Evolutionary conservation across 1,140 invertebrate species (phyloP), one percentile per base, ranked within the genome.

Genomic region (Cardiocondyla obscurior): DNA sequence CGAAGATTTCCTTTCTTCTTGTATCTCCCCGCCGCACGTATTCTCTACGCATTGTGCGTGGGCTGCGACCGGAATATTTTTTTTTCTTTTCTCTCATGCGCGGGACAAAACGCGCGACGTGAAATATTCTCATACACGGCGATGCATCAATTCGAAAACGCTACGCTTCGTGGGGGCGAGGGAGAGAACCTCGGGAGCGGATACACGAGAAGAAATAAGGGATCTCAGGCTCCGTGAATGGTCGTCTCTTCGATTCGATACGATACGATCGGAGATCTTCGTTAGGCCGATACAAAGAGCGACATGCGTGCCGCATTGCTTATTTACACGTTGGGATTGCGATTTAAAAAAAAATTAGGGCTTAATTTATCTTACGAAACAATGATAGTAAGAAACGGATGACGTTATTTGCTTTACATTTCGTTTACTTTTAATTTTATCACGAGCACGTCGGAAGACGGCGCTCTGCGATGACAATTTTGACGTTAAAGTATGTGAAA

Each of bases 61-160:
- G 81, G 85, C 73, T 73, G 85, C 85, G 85, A 73, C 72, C 67
- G 72, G 85, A 73, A 83, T 87, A 86, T 86, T 86, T 83, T 86
- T n/a, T n/a, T n/a, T n/a, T n/a, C n/a, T n/a, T n/a, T n/a, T n/a
- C n/a, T 86, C 81, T 53, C 25, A 28, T 14, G 14, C 65, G 44
- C 33, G 42, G 60, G 39, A 72, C 81, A 36, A 73, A 46, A 79
- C 53, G 42, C 33, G 22, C 84, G 55, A 49, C 62, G 64, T 77
- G 65, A 83, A 76, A 79, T 83, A 83, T 83, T 70, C 64, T 69
- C 19, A n/a, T 70, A 42, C 39, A 42, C 36, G 82, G 28, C 65
- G 65, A 67, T 49, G 51, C 70, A 60, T 85, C 76, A 77, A 81
- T 82, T 85, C 30, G 64, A 44, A 33, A 12, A 57, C 53, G 28